These are phyloP conservation scores for Ornithorhynchus anatinus DNA, from an alignment of 2,113 vertebrate genomes.

Conservation along the genomic window DNA sequence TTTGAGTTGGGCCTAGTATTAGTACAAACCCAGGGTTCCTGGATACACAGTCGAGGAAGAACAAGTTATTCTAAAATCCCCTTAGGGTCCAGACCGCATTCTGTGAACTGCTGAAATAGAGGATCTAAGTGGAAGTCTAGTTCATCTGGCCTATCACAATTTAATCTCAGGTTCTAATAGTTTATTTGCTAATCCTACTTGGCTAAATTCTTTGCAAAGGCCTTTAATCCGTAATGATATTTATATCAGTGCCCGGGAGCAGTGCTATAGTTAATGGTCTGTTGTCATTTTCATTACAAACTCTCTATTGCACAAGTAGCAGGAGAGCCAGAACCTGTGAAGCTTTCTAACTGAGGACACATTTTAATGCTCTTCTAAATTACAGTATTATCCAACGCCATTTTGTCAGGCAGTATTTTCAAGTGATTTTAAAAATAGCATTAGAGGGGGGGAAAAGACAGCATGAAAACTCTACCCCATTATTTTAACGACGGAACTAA, in stretches of 20 bases:
- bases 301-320: slow-evolving; percentile 34
- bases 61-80: background rate
- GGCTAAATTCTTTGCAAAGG: slow-evolving; percentile 43
- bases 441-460: slow-evolving; percentile 21
- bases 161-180: slow-evolving; percentile 46
- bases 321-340: slow-evolving; percentile 57
- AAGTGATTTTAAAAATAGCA: slow-evolving; percentile 41
- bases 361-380: slow-evolving; percentile 51
- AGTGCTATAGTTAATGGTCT: slow-evolving; percentile 54
- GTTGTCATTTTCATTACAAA: slow-evolving; percentile 60
- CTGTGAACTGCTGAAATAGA: slow-evolving; percentile 14
- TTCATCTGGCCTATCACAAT: slow-evolving; percentile 35
- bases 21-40: background rate
- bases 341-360: slow-evolving; percentile 39
- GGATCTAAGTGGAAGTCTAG: background rate
- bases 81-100: background rate
- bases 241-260: slow-evolving; percentile 48
- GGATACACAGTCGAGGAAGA: background rate
- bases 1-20: too few relatives aligned
- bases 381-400: slow-evolving; percentile 33
- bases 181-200: slow-evolving; percentile 53
- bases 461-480: slow-evolving; percentile 4
- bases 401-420: slow-evolving; percentile 41
- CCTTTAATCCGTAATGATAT: slow-evolving; percentile 63
- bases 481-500: background rate